phyloP scores from a whole-genome alignment of 2,797 vertebrate genomes.

The Spinus pinus region DNA sequence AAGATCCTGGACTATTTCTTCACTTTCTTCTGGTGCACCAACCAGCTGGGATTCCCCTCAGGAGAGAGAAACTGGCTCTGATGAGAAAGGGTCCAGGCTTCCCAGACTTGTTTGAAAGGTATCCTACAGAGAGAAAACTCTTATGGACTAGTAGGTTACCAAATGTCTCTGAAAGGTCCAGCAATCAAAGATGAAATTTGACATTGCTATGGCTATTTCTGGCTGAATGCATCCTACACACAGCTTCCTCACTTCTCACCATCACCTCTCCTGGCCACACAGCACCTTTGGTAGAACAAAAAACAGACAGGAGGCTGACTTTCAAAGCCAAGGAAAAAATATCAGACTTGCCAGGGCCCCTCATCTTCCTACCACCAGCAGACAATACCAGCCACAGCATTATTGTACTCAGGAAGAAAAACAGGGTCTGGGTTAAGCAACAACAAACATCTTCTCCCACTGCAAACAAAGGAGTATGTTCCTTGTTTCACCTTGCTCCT shows the following conservation, averaged over 20 bases:
- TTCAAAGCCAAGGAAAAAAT: background rate
- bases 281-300: background rate
- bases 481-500: background rate
- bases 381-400: background rate
- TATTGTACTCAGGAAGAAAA: background rate
- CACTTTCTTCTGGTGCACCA: background rate
- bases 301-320: background rate
- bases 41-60: background rate
- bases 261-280: rapidly evolving
- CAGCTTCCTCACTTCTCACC: background rate
- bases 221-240: background rate
- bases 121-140: background rate
- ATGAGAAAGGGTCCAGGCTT: background rate
- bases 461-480: background rate
- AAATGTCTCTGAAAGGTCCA: background rate
- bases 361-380: background rate
- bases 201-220: background rate
- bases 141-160: background rate
- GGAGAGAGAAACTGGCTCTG: background rate
- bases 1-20: background rate
- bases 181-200: background rate
- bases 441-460: background rate
- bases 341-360: background rate
- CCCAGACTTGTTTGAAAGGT: background rate
- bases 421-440: background rate